phyloP scores from a whole-genome alignment of 2,888 invertebrate genomes.

The Xylota sylvarum region DNA sequence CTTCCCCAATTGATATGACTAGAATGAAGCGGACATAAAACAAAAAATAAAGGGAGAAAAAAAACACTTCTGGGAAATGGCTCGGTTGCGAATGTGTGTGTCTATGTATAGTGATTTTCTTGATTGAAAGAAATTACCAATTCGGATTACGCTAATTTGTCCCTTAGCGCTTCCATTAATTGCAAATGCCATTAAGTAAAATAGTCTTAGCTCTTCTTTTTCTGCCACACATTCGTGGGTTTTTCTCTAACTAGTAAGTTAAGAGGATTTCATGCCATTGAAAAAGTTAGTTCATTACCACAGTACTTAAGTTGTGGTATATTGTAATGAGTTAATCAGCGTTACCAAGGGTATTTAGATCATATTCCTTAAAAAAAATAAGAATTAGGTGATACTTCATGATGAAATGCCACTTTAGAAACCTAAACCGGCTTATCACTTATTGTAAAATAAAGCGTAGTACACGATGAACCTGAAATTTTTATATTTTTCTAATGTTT shows the following conservation, averaged over 20 bases:
- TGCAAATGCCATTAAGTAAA: constrained; percentile 40
- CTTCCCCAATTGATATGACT: constrained; percentile 24
- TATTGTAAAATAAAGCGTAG: no score
- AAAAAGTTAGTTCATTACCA: constrained; percentile 29
- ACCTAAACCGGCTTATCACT: no score
- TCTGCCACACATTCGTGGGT: constrained; percentile 3
- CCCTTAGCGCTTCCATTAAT: constrained; percentile 46
- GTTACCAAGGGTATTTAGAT: not conserved
- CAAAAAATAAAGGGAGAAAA: not conserved
- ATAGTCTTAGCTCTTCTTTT: constrained; percentile 19
- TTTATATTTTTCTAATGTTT: no score
- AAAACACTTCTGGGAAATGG: constrained; percentile 19
- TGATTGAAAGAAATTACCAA: constrained; percentile 52
- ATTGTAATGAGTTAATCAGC: constrained; percentile 23
- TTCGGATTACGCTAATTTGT: constrained; percentile 58
- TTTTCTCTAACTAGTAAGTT: constrained; percentile 10
- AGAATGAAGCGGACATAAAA: constrained; percentile 14
- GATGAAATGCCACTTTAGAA: no score
- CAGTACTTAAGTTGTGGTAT: constrained; percentile 4
- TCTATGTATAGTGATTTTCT: constrained; percentile 28
- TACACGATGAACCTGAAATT: no score
- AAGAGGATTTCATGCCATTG: constrained; percentile 44
- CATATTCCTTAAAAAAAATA: not conserved
- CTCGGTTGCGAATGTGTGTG: constrained; percentile 14
- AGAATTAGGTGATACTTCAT: not conserved